Base-by-base conservation (phyloP, 2,113 vertebrate species). In the Anseranas semipalmata region DNA sequence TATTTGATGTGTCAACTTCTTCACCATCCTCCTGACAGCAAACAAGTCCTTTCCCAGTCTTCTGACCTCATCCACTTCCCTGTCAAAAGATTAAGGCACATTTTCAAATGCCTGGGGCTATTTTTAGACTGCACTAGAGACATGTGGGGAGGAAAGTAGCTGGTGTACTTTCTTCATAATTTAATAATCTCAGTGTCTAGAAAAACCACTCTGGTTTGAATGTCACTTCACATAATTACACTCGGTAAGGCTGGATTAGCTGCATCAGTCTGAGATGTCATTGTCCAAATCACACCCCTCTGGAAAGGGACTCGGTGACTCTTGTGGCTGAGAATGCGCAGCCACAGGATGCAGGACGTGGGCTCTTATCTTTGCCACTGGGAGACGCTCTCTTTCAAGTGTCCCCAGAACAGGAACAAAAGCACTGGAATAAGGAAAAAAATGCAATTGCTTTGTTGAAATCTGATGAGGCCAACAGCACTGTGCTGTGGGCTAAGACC, bases 161-260 rank as follows among this genome's bases (percentile, higher is more conserved):
- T 93, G 50, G 41, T 87, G 79, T 60, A 19, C 72, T 86, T 67
- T 59, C 45, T 89, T 82, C 87, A 65, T 91, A 93, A 88, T 65
- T 92, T 93, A 95, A 95, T 97, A 97, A 97, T 96, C 97, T 96
- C 87, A 33, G 35, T 68, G 86, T 96, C 97, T 95, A 97, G 93
- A 91, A 97, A 85, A 97, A 96, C 8, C 66, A 28, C 83, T 95
- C 33, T 5, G 55, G 35, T 95, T 91, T 85, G 97, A 85, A 95
- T 4, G 25, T 83, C 96, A 90, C 45, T 17, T 83, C 91, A 74
- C 67, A 73, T 92, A 92, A 95, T 43, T 93, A 93, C 83, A 33
- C 20, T 8, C 72, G 96, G 93, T 85, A 65, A 45, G 65, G 87
- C 76, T 58, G 93, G 92, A 45, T 91, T 24, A 79, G 91, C 87